Conservation (phyloP, 2,113 vertebrate genomes). For the Thamnophis sirtalis region DNA sequence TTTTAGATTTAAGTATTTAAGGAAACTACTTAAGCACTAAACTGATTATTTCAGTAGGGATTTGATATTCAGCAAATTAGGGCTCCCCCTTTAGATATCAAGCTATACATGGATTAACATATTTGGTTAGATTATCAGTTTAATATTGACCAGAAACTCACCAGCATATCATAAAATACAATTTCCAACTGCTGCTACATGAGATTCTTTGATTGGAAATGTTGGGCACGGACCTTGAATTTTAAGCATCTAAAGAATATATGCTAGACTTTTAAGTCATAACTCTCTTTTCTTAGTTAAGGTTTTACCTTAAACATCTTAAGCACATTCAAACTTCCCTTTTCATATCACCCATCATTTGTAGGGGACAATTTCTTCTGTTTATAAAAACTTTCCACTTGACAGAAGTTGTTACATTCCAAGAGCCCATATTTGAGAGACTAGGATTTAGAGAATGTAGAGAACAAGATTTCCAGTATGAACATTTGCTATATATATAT, state of each 20-base stretch:
- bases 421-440: not conserved
- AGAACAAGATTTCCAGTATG: not conserved
- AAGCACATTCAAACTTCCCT: not conserved
- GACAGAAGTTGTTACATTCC: not conserved
- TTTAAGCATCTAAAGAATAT: not conserved
- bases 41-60: not conserved
- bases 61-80: not conserved
- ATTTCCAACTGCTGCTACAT: not conserved
- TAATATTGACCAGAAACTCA: not conserved
- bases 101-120: not conserved
- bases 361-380: not conserved
- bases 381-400: not conserved
- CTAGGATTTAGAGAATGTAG: not conserved
- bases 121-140: not conserved
- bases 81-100: not conserved
- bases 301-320: not conserved
- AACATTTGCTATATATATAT: not conserved
- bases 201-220: not conserved
- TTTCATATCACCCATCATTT: not conserved
- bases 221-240: not conserved
- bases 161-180: not conserved
- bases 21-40: not conserved
- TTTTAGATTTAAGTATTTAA: not conserved
- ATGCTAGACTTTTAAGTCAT: not conserved
- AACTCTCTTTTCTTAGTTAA: not conserved